Conservation (phyloP, 2,797 vertebrate species). For the Triplophysa yarkandensis region DNA sequence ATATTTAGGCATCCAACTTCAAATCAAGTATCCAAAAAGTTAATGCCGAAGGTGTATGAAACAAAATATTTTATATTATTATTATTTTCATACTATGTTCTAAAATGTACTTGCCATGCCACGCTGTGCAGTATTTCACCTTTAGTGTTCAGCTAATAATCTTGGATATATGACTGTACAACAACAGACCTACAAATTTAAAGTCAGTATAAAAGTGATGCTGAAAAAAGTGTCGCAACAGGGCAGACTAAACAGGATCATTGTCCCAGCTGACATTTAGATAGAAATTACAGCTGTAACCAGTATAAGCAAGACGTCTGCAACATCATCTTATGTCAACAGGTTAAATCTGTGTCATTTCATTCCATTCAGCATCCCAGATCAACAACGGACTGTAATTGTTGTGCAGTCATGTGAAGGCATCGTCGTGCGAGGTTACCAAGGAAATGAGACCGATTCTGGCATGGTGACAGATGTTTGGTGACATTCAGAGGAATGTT, state of each 20-base stretch:
- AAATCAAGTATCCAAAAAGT: too few relatives aligned
- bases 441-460: slow-evolving; percentile 52
- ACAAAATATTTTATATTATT: too few relatives aligned
- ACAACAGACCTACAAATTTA: too few relatives aligned
- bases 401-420: slow-evolving; percentile 51
- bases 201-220: too few relatives aligned
- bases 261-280: slow-evolving; percentile 13
- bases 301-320: slow-evolving; percentile 17
- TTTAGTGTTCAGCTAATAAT: too few relatives aligned
- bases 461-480: slow-evolving; percentile 52
- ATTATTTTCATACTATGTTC: too few relatives aligned
- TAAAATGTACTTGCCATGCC: too few relatives aligned
- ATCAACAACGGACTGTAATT: slow-evolving; percentile 49
- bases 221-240: too few relatives aligned
- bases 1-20: too few relatives aligned
- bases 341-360: slow-evolving; percentile 48
- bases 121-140: too few relatives aligned
- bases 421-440: slow-evolving; percentile 43
- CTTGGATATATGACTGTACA: too few relatives aligned
- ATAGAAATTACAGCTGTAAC: not conserved
- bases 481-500: slow-evolving; percentile 51
- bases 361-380: slow-evolving; percentile 38
- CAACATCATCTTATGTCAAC: slow-evolving; percentile 30
- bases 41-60: too few relatives aligned
- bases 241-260: not conserved